Evolutionary conservation across 2,113 vertebrate genomes (phyloP).

Genomic region (Lanius ludovicianus): DNA sequence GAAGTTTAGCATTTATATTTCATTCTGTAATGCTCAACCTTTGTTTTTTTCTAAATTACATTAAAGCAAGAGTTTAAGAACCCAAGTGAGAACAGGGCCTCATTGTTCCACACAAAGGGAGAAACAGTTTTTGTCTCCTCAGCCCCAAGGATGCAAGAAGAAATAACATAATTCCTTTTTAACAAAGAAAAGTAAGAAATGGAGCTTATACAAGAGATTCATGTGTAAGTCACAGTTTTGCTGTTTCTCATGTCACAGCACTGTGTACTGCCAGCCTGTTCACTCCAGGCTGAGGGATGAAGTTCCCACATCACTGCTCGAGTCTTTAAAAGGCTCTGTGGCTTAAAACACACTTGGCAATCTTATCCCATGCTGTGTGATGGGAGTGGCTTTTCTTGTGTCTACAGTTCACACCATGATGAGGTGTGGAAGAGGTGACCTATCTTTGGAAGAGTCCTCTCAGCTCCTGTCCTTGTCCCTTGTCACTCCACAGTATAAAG

Average conservation of each 20-base stretch:
- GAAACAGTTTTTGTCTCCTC: not conserved
- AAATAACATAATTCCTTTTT: not conserved
- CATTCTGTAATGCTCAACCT: not conserved
- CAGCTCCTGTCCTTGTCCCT: not conserved
- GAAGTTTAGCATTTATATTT: not conserved
- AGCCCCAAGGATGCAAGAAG: not conserved
- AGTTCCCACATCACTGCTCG: not conserved
- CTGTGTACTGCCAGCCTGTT: not conserved
- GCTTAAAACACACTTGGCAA: not conserved
- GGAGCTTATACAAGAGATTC: not conserved
- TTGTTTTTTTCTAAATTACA: not conserved
- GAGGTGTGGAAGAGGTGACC: not conserved
- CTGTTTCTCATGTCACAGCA: not conserved
- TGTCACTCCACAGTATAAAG: not conserved
- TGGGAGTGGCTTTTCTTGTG: not conserved
- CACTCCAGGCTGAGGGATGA: not conserved
- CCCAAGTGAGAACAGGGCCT: not conserved
- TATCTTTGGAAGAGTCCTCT: not conserved
- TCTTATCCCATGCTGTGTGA: not conserved
- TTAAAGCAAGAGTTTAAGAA: not conserved
- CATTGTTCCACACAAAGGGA: not conserved
- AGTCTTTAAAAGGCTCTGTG: not conserved
- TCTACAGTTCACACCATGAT: not conserved
- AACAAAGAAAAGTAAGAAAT: not conserved
- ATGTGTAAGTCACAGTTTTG: not conserved